phyloP scores from a whole-genome alignment of 2,888 invertebrate genomes.

The Ametastegia equiseti region DNA sequence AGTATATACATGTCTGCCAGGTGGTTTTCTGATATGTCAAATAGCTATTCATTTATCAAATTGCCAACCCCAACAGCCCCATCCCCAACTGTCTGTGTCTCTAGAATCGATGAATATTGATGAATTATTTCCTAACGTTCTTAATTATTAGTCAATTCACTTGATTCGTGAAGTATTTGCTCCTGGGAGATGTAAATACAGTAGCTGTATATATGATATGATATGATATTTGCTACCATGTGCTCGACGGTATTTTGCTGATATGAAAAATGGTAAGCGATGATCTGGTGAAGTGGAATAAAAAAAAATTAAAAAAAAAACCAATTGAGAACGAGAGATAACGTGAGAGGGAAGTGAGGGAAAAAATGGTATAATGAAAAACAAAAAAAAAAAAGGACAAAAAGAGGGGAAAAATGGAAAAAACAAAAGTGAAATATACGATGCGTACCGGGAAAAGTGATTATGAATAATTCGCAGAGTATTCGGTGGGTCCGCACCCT shows the following conservation, averaged over 20 bases:
- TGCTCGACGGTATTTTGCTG: not conserved
- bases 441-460: constrained; percentile 55
- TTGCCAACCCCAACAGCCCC: no score
- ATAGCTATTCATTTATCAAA: constrained; percentile 39
- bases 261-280: not conserved
- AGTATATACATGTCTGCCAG: constrained; percentile 23
- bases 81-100: not conserved
- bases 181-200: no score
- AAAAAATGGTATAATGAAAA: constrained; percentile 35
- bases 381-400: constrained; percentile 56
- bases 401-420: constrained; percentile 57
- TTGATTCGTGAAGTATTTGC: no score
- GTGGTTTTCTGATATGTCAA: constrained; percentile 42
- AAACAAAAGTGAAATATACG: constrained; percentile 46
- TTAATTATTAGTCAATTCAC: no score
- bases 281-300: constrained; percentile 41
- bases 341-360: not conserved
- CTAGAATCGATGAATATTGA: not conserved
- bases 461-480: constrained; percentile 75
- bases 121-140: no score
- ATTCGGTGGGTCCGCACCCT: constrained; percentile 66
- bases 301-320: constrained; percentile 49
- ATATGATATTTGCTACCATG: no score
- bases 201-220: no score
- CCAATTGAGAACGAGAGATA: not conserved